Evolutionary conservation across 2,113 vertebrate genomes (phyloP).

Genomic region (Phaethon lepturus): DNA sequence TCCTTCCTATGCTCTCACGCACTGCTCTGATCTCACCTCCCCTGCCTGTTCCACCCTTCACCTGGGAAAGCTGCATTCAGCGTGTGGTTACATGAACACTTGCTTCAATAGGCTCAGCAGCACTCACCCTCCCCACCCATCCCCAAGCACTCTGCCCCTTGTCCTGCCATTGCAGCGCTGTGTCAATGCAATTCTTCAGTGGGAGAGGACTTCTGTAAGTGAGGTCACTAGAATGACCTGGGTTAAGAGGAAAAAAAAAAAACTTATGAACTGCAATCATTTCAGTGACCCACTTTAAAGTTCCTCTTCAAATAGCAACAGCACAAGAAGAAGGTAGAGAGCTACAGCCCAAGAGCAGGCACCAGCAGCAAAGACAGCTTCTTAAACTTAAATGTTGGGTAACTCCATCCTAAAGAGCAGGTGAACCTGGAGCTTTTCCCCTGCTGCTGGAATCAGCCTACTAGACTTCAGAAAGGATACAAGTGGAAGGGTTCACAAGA

Average conservation of each 20-base stretch:
- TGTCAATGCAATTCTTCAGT: not conserved
- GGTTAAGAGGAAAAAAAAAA: not conserved
- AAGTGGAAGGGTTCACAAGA: not conserved
- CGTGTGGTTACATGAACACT: not conserved
- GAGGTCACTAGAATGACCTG: not conserved
- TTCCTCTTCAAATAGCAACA: not conserved
- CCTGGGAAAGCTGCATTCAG: not conserved
- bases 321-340: not conserved
- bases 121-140: not conserved
- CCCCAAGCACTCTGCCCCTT: not conserved
- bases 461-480: not conserved
- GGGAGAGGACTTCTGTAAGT: not conserved
- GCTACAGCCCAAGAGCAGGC: not conserved
- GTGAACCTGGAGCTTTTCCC: not conserved
- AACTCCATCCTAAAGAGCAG: not conserved
- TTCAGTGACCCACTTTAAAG: not conserved
- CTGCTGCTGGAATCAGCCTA: not conserved
- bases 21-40: conserved; percentile 46
- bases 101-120: not conserved
- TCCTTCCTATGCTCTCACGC: conserved; percentile 21
- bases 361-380: not conserved
- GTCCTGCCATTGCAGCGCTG: not conserved
- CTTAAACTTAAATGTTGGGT: not conserved
- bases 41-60: conserved; percentile 37
- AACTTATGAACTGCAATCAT: not conserved